Percentiles rank a stretch among this genome's conserved stretches.
Evolutionary conservation across 2,113 vertebrate genomes (phyloP).

Genomic region (Arvicanthis niloticus): DNA sequence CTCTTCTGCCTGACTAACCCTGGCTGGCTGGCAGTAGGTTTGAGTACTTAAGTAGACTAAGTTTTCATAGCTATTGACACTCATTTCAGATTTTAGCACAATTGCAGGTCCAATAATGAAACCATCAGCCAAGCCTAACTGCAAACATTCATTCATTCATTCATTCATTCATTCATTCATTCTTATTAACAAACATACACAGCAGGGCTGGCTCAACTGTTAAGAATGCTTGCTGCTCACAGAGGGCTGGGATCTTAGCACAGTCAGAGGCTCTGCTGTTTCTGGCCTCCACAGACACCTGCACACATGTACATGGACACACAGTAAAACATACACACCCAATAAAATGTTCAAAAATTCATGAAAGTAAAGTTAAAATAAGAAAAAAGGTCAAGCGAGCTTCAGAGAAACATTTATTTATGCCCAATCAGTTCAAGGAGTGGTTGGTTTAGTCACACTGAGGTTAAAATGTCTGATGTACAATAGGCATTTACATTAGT

Average conservation of each 20-base stretch:
- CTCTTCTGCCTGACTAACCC: background rate
- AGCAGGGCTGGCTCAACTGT: background rate
- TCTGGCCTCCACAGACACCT: no score
- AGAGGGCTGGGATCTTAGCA: no score
- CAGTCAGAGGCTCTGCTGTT: background rate
- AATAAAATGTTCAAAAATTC: background rate
- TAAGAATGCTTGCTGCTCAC: background rate
- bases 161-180: background rate
- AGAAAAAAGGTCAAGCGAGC: background rate
- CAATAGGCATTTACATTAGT: background rate
- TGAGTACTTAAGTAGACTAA: background rate
- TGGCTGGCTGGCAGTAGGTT: background rate
- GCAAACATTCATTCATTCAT: background rate
- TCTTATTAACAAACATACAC: background rate
- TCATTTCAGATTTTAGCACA: background rate
- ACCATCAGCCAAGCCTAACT: background rate
- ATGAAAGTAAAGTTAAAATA: background rate
- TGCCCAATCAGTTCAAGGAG: background rate
- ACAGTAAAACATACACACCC: background rate
- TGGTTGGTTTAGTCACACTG: background rate
- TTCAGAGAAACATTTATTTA: background rate
- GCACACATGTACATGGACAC: background rate
- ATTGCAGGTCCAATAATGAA: background rate
- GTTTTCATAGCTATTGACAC: background rate
- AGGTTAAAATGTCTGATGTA: background rate